Base-by-base conservation (phyloP, 2,888 invertebrate genomes). In the Atrina japonica region DNA sequence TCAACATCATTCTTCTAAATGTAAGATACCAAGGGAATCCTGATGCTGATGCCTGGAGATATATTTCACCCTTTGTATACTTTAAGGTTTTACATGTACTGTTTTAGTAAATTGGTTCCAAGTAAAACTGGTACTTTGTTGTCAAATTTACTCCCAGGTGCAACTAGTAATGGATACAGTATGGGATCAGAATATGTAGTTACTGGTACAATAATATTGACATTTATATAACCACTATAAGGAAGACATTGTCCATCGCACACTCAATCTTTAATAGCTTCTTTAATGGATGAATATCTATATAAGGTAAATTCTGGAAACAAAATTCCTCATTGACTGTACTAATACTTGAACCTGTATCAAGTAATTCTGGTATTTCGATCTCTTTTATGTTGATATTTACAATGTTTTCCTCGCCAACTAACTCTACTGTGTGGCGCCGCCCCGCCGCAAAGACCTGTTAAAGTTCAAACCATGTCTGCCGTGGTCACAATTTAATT, bases 201-300 rank as follows among this genome's bases (percentile, higher is more conserved):
- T 53, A 68, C 6, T 25, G n/a, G 21, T 61, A 52, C 0, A 27
- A n/a, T 18, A 23, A 6, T 6, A 47, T 23, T 18, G 40, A 47
- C 27, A 18, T 53, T 49, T 30, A 68, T 60, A 23, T 50, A 41
- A 14, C 60, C 60, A n/a, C 25, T 41, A 18, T 68, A 68, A 16
- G 68, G 61, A 9, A 61, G 21, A 5, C 6, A 11, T 14, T 55
- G 30, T 7, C 68, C 68, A 68, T 68, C 55, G 68, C 61, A 68
- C 61, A 68, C 41, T 68, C 61, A 25, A 68, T 55, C 2, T 53
- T 52, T 45, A 68, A 7, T n/a, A 55, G 35, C 23, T 61, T 21
- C 16, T 3, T 25, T 5, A 59, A 6, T 29, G 50, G 14, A 41
- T 67, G 52, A 6, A 52, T 27, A 1, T 23, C 25, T 5, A 55